These are phyloP conservation scores for Sarcophaga caerulescens DNA, from an alignment of 2,888 invertebrate genomes.

Conservation along the genomic window DNA sequence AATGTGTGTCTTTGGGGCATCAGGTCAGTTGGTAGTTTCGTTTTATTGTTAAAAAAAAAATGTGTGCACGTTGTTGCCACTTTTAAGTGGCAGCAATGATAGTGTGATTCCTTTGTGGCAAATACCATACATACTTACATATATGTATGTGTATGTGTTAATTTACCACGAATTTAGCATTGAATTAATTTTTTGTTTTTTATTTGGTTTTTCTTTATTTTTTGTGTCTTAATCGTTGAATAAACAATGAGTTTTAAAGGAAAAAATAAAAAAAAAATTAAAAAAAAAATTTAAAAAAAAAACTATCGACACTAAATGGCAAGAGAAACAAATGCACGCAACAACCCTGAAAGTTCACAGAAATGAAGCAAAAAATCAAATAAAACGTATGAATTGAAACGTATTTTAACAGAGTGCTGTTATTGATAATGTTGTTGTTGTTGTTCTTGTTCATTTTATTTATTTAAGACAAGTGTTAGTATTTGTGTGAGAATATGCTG, in stretches of 20 bases:
- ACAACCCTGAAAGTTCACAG: conserved; percentile 57
- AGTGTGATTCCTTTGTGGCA: conserved; percentile 49
- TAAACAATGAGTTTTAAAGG: conserved; percentile 53
- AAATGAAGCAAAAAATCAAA: conserved; percentile 42
- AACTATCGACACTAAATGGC: conserved; percentile 2
- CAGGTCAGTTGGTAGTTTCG: conserved; percentile 54
- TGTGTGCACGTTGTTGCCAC: no score
- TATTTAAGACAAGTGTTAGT: conserved; percentile 13
- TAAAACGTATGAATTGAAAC: conserved; percentile 22
- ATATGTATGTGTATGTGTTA: conserved; percentile 61
- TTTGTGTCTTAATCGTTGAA: conserved; percentile 54
- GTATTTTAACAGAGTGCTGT: conserved; percentile 26
- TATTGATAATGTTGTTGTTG: conserved; percentile 4
- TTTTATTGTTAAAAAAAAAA: conserved; percentile 38
- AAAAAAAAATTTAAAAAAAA: not conserved
- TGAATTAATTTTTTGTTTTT: conserved; percentile 63
- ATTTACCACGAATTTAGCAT: conserved; percentile 64
- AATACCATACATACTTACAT: conserved; percentile 42
- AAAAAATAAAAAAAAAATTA: not conserved
- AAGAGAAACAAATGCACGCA: conserved; percentile 15
- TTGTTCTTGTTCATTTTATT: conserved; percentile 24
- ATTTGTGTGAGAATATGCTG: not conserved
- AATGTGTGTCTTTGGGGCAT: conserved; percentile 64
- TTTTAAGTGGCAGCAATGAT: conserved; percentile 50
- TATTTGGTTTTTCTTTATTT: not conserved